Evolutionary conservation across 1,140 invertebrate species (phyloP), one percentile per base, ranked within the genome.

Genomic region (Anastrepha obliqua): DNA sequence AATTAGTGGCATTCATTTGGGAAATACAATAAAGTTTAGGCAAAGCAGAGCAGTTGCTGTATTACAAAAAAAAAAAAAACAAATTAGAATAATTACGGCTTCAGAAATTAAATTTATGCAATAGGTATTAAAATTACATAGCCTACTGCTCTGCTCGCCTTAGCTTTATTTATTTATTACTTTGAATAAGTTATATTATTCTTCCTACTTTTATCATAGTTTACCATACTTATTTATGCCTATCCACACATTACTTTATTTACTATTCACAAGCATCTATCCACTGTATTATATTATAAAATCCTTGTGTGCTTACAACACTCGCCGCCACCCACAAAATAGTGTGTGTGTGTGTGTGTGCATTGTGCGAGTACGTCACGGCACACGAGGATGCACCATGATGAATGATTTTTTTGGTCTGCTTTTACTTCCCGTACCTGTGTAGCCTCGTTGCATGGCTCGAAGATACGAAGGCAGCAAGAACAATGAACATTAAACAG

Each of bases 371-470:
- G 67, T 74, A 47, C 13, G 67, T 74, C 17, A 81, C n/a, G 74
- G 74, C 74, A 81, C 74, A 81, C 74, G 74, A 81, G 74, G 74
- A 81, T 81, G 8, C 44, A 81, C 44, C 47, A 20, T 81, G 74
- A 81, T 55, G 51, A 81, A 81, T 81, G 74, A 81, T 81, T 81
- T 81, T 81, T 81, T 81, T 81, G 74, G 47, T 81, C 74, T 81
- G 74, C 74, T 81, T 55, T 81, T 81, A 81, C 74, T 81, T 81
- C 47, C 74, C 74, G 74, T 81, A 81, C 74, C 74, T 81, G 74
- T 81, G 74, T 81, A 81, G 74, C 74, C 74, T 81, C 74, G 74
- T 81, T 81, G 74, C 74, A 81, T 81, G 74, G 74, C 74, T 81
- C 74, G 74, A 81, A 81, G 74, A 81, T 81, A 81, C 74, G 74